Percentiles rank a stretch among this genome's conserved stretches.
Evolutionary conservation across 2,797 vertebrate species (phyloP).

Genomic region (Centropyge bicolor): DNA sequence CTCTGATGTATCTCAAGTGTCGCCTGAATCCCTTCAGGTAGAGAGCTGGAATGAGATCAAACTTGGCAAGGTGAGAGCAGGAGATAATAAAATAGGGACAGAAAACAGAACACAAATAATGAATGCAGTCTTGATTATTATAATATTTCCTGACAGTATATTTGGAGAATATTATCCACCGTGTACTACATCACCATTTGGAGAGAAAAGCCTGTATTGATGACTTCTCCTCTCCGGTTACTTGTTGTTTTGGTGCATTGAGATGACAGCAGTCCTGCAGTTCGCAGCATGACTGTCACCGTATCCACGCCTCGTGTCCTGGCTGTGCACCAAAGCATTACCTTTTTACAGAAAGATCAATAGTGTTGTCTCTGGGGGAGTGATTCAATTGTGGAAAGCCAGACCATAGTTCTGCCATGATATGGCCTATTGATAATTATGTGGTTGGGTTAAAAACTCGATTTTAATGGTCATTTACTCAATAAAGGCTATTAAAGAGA

Average conservation of each 20-base stretch:
- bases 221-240: conserved; percentile 20
- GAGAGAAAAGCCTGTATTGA: conserved; percentile 7
- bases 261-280: conserved; percentile 26
- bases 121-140: conserved; percentile 28
- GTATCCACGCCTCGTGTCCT: conserved; percentile 48
- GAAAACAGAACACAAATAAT: conserved; percentile 46
- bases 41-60: conserved; percentile 58
- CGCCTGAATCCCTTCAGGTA: conserved; percentile 46
- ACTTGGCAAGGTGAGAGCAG: conserved; percentile 44
- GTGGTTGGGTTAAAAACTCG: conserved; percentile 82
- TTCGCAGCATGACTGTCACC: conserved; percentile 54
- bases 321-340: conserved; percentile 76
- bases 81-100: conserved; percentile 57
- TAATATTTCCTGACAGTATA: conserved; percentile 40
- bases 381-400: conserved; percentile 77
- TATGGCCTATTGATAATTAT: conserved; percentile 84
- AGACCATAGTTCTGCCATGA: conserved; percentile 68
- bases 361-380: conserved; percentile 82
- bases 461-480: conserved; percentile 84
- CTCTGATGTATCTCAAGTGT: conserved; percentile 34
- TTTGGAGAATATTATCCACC: conserved; percentile 35
- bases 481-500: conserved; percentile 82
- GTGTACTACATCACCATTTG: conserved; percentile 28
- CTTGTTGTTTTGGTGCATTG: conserved; percentile 29
- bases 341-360: conserved; percentile 83